Evolutionary conservation across 2,888 invertebrate genomes (phyloP), one percentile per base, ranked within the genome.

Genomic region (Pandemis corylana): DNA sequence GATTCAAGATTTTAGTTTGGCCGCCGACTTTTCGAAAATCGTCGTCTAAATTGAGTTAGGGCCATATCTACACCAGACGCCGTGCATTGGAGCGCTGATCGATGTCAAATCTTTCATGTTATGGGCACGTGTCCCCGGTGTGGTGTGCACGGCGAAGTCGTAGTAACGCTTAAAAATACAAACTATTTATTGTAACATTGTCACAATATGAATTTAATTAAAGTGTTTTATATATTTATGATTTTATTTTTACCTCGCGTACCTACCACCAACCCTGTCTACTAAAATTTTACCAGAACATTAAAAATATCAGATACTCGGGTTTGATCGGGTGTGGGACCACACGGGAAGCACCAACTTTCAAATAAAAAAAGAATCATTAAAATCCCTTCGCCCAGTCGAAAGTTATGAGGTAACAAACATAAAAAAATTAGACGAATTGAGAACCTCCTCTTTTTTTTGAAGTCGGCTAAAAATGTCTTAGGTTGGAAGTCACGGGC

Each of bases 171-270:
- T 77, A 78, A 79, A 82, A 20, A 63, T 68, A 81, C 78, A 80
- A 80, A 83, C 83, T 85, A 79, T 84, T 86, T 86, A 87, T 88
- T 89, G 87, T 87, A 89, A 87, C 85, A 87, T 83, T 88, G 82
- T 89, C 89, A 88, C 86, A 46, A 46, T 46, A 87, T 86, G 84
- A 85, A 84, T 84, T 84, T 84, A 85, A 88, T 82, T 87, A 89
- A 87, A 88, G 83, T 81, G 84, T 87, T 88, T 87, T 85, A 85
- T 82, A 83, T 82, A 44, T 65, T 68, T 71, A 76, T 83, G 79
- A 81, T 78, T 76, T 76, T 72, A 67, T 56, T 67, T 20, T 41
- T 62, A n/a, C 62, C n/a, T 41, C 4, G n/a, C 13, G 41, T 44
- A 44, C 44, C 28, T 44, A 44, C 44, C 28, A 36, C 28, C 28